Conservation (phyloP, 2,888 invertebrate genomes). For the Drosophila villosipedis region DNA sequence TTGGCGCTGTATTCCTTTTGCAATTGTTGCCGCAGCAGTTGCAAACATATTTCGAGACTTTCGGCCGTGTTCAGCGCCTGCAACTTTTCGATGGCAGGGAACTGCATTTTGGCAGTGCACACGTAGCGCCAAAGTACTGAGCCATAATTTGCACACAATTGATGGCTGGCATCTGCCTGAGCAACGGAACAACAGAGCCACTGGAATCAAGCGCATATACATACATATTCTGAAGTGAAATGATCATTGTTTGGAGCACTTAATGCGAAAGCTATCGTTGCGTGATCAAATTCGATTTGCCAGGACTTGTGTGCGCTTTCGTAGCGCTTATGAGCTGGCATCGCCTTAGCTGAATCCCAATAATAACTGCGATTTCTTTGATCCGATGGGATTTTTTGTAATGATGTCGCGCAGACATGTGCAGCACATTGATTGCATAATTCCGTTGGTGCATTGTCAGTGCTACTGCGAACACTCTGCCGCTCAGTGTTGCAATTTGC, state of each 20-base stretch:
- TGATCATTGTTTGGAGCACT: conserved; percentile 40
- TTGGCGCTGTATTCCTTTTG: background rate
- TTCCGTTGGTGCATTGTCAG: conserved; percentile 31
- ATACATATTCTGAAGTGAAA: conserved; percentile 17
- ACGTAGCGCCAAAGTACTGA: conserved; percentile 32
- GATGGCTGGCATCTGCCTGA: conserved; percentile 18
- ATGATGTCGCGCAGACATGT: conserved; percentile 25
- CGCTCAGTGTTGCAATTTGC: conserved; percentile 30
- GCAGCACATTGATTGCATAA: conserved; percentile 21
- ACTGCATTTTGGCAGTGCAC: conserved; percentile 23
- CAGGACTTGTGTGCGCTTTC: conserved; percentile 32
- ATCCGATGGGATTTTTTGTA: conserved; percentile 43
- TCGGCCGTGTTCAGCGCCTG: conserved; percentile 22
- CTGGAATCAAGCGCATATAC: too few relatives aligned
- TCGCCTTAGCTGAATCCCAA: conserved; percentile 25
- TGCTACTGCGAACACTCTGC: conserved; percentile 34
- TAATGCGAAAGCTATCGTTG: conserved; percentile 25
- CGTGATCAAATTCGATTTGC: conserved; percentile 48
- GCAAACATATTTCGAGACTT: conserved; percentile 34
- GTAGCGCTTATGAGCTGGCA: conserved; percentile 20
- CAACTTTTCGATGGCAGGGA: conserved; percentile 21
- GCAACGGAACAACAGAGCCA: conserved; percentile 8
- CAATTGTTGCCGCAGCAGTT: conserved; percentile 11
- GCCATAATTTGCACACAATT: conserved; percentile 24
- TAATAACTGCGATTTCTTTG: conserved; percentile 27